Evolutionary conservation across 2,888 invertebrate genomes (phyloP).

Genomic region (Cephus nigrinus): DNA sequence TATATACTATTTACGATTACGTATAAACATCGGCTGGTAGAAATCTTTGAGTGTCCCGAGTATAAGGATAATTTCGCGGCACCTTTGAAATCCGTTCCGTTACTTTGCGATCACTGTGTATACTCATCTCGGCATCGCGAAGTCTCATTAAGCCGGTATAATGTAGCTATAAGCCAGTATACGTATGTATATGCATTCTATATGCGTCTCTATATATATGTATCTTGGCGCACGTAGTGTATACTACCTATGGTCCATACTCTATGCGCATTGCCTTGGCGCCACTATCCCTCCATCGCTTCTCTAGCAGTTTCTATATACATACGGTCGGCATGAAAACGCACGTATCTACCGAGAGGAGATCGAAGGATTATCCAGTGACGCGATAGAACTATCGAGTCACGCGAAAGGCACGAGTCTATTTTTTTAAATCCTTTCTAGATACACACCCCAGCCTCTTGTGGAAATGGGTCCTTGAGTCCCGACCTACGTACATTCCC

Average conservation of each 20-base stretch:
- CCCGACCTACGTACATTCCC: conserved; percentile 13
- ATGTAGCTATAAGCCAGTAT: conserved; percentile 25
- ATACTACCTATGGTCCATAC: neutral
- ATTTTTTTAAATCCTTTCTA: neutral
- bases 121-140: conserved; percentile 36
- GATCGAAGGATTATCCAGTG: neutral
- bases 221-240: neutral
- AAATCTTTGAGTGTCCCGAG: neutral
- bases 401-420: conserved; percentile 2
- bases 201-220: conserved; percentile 6
- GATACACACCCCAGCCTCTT: neutral
- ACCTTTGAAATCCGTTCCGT: conserved; percentile 6
- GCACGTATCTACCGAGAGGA: neutral
- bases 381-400: neutral
- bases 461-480: conserved; percentile 10
- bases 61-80: neutral
- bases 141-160: conserved; percentile 50
- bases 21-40: neutral
- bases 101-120: conserved; percentile 33
- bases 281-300: neutral
- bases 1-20: neutral
- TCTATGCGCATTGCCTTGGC: conserved; percentile 3
- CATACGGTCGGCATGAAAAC: neutral
- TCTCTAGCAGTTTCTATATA: neutral
- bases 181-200: conserved; percentile 23